phyloP scores from a whole-genome alignment of 2,888 invertebrate genomes.

The Eutolmus rufibarbis region DNA sequence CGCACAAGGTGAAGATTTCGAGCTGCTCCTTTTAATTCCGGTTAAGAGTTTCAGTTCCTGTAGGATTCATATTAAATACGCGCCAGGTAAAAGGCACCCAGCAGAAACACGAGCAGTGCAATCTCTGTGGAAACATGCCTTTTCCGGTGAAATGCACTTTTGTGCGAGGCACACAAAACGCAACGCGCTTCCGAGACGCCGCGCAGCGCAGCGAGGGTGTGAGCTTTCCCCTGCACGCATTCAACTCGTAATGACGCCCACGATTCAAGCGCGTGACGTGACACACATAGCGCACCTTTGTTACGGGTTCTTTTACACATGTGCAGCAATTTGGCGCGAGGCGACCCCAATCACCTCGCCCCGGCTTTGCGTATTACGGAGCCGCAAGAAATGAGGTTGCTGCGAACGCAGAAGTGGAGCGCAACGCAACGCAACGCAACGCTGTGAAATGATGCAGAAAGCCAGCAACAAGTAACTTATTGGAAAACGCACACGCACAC shows the following conservation, averaged over 20 bases:
- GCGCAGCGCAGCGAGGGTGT: not conserved
- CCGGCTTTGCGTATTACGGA: not conserved
- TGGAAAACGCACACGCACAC: not conserved
- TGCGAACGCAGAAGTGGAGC: not conserved
- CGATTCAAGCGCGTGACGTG: not conserved
- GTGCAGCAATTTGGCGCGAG: not conserved
- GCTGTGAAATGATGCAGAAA: not conserved
- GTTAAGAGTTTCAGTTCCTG: not conserved
- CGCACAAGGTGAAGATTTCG: not conserved
- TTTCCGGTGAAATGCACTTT: not conserved
- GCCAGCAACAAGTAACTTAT: not conserved
- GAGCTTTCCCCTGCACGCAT: not conserved
- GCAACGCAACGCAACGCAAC: not conserved
- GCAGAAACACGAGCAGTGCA: not conserved
- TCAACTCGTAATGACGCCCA: not conserved
- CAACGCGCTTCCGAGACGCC: not conserved
- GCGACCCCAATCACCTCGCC: not conserved
- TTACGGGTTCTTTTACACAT: not conserved
- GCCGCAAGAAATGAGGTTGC: not conserved
- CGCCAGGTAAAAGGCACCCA: not conserved
- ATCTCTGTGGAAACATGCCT: not conserved
- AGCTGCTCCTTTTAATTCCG: not conserved
- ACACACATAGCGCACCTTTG: not conserved
- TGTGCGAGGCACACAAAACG: not conserved
- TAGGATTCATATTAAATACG: not conserved